Base-by-base conservation (phyloP, 2,888 invertebrate species). In the Prenolepis imparis region DNA sequence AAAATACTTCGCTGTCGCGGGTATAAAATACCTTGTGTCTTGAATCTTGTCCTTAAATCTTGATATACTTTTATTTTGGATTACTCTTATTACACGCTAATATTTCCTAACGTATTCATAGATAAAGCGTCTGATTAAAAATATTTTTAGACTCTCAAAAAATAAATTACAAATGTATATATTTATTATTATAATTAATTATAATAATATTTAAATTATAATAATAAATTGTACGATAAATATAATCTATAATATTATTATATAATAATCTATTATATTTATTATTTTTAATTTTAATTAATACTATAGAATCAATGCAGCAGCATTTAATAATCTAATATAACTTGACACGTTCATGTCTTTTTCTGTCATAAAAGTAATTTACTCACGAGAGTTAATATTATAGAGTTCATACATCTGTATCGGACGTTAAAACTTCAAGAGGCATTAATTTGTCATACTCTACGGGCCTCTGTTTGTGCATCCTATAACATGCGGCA, bases 1-100 rank as follows among this genome's bases (percentile, higher is more conserved):
- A 36, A 77, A 77, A 68, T 67, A 68, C 67, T 55, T 55, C 12
- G 15, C 55, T n/a, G 8, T 21, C 55, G n/a, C 39, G 24, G 24
- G 52, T 67, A 67, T 52, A 52, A 75, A 75, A 36, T 52, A 11
- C 28, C 41, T n/a, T 41, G n/a, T 1, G 18, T 8, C n/a, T n/a
- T n/a, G n/a, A n/a, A n/a, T n/a, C n/a, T n/a, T n/a, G 18, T 39
- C 57, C 12, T 72, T 18, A 6, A n/a, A 48, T 57, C 24, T 72
- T 39, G 15, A 39, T 24, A 24, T 21, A 39, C 39, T 59, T 59
- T 73, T 59, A 39, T 18, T n/a, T 39, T 15, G 41, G 12, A 73
- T 73, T 73, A 73, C 28, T 73, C 6, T 12, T 39, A 11, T 41
- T 72, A 73, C 41, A 39, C 61, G 41, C 28, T 24, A 39, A 52